phyloP scores from a whole-genome alignment of 1,140 invertebrate species.

The Anadara kagoshimensis region DNA sequence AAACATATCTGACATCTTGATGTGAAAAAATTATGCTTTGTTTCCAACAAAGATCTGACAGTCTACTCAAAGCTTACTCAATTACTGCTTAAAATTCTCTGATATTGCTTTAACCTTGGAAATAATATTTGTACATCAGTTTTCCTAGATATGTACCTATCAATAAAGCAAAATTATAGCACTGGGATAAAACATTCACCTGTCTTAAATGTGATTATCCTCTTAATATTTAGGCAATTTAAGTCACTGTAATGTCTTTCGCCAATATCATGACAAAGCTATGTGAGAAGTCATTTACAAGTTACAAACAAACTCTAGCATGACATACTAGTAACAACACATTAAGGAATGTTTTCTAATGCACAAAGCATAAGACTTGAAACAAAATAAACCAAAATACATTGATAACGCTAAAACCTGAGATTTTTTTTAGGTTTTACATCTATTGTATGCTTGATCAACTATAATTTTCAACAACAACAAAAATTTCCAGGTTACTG shows the following conservation, averaged over 20 bases:
- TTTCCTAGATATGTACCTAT: slow-evolving; percentile 18
- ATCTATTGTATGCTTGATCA: slow-evolving; percentile 18
- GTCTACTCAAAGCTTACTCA: slow-evolving; percentile 14
- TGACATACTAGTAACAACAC: slow-evolving; percentile 1
- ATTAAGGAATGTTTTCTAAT: slow-evolving; percentile 2
- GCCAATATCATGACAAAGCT: slow-evolving; percentile 11
- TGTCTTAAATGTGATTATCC: slow-evolving; percentile 18
- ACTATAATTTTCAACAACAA: slow-evolving; percentile 19
- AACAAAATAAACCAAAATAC: slow-evolving; percentile 2
- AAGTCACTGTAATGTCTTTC: slow-evolving; percentile 18
- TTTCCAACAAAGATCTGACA: slow-evolving; percentile 18
- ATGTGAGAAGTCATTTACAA: slow-evolving; percentile 1
- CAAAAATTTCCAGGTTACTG: slow-evolving; percentile 15
- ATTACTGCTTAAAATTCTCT: slow-evolving; percentile 19
- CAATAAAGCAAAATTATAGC: slow-evolving; percentile 19
- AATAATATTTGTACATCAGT: slow-evolving; percentile 19
- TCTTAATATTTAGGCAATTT: slow-evolving; percentile 19
- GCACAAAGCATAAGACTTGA: slow-evolving; percentile 1
- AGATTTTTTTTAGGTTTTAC: slow-evolving; percentile 12
- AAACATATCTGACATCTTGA: slow-evolving; percentile 14
- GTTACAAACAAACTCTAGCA: slow-evolving; percentile 1
- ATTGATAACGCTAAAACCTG: slow-evolving; percentile 4
- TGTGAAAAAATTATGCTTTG: slow-evolving; percentile 19
- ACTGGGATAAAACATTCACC: slow-evolving; percentile 19
- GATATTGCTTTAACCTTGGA: slow-evolving; percentile 19